Conservation (phyloP, 2,113 vertebrate species). For the Eulemur macaco region DNA sequence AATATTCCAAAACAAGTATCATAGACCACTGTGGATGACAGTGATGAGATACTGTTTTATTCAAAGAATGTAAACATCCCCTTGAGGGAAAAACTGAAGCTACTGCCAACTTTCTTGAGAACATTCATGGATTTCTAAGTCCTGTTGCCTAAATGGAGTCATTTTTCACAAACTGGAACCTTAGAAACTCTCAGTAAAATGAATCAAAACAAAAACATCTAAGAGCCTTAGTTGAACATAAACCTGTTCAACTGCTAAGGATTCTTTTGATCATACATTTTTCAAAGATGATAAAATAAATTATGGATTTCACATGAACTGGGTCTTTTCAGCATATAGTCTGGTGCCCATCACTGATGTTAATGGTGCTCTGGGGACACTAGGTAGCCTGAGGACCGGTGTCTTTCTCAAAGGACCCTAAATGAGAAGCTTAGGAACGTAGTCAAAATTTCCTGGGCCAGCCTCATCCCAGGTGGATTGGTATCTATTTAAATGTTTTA, state of each 20-base stretch:
- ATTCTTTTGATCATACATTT: not conserved
- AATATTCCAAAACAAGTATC: not conserved
- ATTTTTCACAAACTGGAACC: not conserved
- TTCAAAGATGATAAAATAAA: constrained; percentile 46
- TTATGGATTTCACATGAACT: not conserved
- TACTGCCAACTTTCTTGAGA: not conserved
- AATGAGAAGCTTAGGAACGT: not conserved
- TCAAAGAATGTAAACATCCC: not conserved
- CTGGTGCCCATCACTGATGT: not conserved
- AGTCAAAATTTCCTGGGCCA: not conserved
- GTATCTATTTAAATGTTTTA: not conserved
- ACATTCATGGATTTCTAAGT: not conserved
- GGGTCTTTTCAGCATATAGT: not conserved
- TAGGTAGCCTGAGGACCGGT: not conserved
- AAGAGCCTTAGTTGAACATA: not conserved
- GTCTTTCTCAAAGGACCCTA: not conserved
- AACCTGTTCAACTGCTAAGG: not conserved
- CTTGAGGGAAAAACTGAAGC: not conserved
- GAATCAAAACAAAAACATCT: constrained; percentile 25
- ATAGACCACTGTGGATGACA: not conserved
- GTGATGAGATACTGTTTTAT: not conserved
- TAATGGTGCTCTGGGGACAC: not conserved
- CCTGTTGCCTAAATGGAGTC: not conserved
- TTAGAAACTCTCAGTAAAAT: not conserved
- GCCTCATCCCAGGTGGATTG: not conserved